Percentiles rank a stretch among this genome's conserved stretches.
These are phyloP conservation scores for Anguilla anguilla DNA, from an alignment of 2,797 vertebrate genomes.

Conservation along the genomic window DNA sequence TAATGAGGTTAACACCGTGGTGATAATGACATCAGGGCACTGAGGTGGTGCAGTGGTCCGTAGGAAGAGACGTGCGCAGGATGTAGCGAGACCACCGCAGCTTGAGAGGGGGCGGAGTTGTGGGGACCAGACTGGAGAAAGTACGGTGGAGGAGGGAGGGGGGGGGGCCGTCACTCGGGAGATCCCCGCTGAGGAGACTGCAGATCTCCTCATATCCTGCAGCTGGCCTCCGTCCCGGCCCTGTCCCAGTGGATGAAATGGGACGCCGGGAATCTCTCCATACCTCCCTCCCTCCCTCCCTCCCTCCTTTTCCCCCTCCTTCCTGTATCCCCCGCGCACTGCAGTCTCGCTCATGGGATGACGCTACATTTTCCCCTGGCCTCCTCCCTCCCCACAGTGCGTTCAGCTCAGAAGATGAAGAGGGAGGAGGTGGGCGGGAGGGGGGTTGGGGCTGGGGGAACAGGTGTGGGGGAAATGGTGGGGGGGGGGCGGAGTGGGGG, in stretches of 20 bases:
- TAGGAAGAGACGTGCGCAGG: conserved; percentile 18
- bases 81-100: conserved; percentile 3
- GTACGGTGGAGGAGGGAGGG: not conserved
- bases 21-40: conserved; percentile 4
- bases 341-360: not conserved
- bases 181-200: not conserved
- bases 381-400: not conserved
- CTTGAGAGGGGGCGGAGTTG: conserved; percentile 2
- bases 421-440: too few species aligned
- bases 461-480: not conserved
- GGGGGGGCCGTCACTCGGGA: not conserved
- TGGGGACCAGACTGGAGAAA: not conserved
- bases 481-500: conserved; percentile 15
- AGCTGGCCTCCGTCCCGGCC: conserved; percentile 22
- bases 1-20: not conserved
- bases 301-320: conserved; percentile 29
- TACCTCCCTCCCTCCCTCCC: conserved; percentile 26
- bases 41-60: conserved; percentile 18
- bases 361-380: conserved; percentile 15
- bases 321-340: conserved; percentile 26
- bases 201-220: conserved; percentile 39
- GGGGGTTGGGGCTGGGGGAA: not conserved
- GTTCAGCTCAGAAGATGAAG: not conserved
- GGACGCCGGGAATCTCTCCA: conserved; percentile 29
- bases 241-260: conserved; percentile 20